Evolutionary conservation across 2,888 invertebrate species (phyloP).

Genomic region (Phengaris arion): DNA sequence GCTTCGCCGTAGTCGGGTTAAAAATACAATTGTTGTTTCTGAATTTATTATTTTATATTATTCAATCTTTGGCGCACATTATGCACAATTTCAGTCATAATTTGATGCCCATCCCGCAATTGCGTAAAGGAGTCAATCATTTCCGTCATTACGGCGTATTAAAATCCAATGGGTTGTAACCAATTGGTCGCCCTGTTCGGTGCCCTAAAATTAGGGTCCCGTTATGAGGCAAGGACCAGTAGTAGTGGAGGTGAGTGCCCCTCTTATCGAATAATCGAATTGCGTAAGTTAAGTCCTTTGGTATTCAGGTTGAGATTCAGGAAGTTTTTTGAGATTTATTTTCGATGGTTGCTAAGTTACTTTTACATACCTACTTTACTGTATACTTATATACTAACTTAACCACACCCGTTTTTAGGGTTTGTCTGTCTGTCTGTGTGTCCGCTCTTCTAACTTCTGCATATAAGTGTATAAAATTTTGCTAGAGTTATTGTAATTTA

Average conservation of each 20-base stretch:
- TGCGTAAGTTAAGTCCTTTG: constrained; percentile 27
- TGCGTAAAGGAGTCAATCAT: constrained; percentile 7
- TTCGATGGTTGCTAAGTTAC: not conserved
- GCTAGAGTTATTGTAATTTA: too few relatives aligned
- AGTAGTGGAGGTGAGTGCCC: constrained; percentile 40
- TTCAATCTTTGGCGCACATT: not conserved
- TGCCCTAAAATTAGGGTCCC: constrained; percentile 41
- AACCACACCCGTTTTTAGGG: too few relatives aligned
- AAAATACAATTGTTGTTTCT: too few relatives aligned
- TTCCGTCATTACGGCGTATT: constrained; percentile 13
- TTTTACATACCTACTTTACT: too few relatives aligned
- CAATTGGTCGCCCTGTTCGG: constrained; percentile 24
- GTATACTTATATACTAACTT: too few relatives aligned
- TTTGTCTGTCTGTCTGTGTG: too few relatives aligned
- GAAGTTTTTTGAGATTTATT: not conserved
- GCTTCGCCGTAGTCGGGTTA: too few relatives aligned
- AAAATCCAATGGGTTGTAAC: constrained; percentile 1
- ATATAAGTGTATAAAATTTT: too few relatives aligned
- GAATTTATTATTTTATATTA: too few relatives aligned
- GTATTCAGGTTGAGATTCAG: constrained; percentile 22
- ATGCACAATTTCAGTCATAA: not conserved
- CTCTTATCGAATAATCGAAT: constrained; percentile 33
- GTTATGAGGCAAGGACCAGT: constrained; percentile 44
- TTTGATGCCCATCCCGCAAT: constrained; percentile 1
- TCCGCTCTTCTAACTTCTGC: too few relatives aligned